Conservation (phyloP, 1,140 invertebrate genomes). For the Leptestheria dahalacensis region DNA sequence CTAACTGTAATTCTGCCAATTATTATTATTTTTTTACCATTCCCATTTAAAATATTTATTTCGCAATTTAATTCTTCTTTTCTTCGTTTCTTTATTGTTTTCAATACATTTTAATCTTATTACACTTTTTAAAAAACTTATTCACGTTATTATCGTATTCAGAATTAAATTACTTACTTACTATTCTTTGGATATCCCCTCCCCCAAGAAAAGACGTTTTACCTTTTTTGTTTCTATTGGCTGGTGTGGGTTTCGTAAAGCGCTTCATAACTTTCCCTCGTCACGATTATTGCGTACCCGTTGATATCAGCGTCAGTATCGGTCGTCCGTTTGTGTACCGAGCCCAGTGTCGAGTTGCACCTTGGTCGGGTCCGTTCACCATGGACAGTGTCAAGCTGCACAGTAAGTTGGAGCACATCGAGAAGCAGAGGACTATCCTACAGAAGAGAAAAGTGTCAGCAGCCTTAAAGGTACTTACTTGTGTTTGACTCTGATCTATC, state of each 20-base stretch:
- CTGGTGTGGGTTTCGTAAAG: background rate
- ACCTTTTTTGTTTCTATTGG: background rate
- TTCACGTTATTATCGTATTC: no score
- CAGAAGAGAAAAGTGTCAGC: slow-evolving; percentile 5
- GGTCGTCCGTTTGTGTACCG: background rate
- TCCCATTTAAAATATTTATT: no score
- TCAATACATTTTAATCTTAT: no score
- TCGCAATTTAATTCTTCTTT: no score
- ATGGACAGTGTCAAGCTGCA: background rate
- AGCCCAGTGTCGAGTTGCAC: background rate
- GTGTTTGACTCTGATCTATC: no score
- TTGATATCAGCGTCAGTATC: background rate
- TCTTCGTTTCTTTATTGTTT: no score
- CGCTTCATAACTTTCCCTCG: background rate
- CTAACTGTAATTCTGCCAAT: no score
- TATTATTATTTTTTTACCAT: no score
- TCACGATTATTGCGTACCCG: background rate
- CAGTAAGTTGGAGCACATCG: slow-evolving; percentile 1
- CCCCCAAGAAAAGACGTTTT: no score
- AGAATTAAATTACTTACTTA: no score
- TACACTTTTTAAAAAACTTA: no score
- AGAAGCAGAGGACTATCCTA: slow-evolving; percentile 4
- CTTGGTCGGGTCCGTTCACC: background rate
- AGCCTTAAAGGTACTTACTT: slow-evolving; percentile 8
- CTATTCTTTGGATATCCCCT: no score